Evolutionary conservation across 2,888 invertebrate species (phyloP), one percentile per base, ranked within the genome.

Genomic region (Leptodirus hochenwartii): DNA sequence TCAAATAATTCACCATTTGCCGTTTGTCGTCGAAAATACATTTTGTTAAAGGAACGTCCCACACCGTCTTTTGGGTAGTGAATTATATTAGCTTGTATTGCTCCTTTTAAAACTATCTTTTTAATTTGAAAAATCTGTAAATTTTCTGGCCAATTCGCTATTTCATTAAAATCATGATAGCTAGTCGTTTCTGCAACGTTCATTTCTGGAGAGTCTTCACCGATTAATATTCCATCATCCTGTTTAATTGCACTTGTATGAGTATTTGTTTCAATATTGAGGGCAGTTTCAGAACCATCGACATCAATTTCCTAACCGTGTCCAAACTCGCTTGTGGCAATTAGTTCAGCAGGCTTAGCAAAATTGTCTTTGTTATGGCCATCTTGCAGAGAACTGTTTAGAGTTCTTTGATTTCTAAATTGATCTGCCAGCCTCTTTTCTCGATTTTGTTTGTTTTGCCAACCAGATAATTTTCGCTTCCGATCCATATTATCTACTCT

Each of bases 401-500:
- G 6, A 8, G 6, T 20, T 20, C 20, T n/a, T 20, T 20, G 20
- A 20, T 20, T 8, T n/a, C 20, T n/a, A 8, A 20, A n/a, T 20
- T 20, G 31, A 29, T 36, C 33, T 30, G 33, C 34, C 33, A 25
- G 34, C 34, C 33, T 29, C 33, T 17, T 29, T 36, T 36, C 33
- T 33, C 30, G 27, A 33, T 22, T 33, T 33, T 31, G 33, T 35
- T 29, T 27, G 27, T 34, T 36, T 31, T 25, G 31, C 28, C 25
- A 30, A 31, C 22, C 20, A 20, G 20, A 20, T 20, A 20, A 20
- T 20, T 20, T 20, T 20, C n/a, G 20, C 20, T 20, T 20, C 20
- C 20, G 20, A 20, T 20, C n/a, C n/a, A n/a, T n/a, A n/a, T n/a
- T n/a, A n/a, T n/a, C n/a, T n/a, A n/a, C n/a, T n/a, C n/a, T n/a